Base-by-base conservation (phyloP, 2,888 invertebrate genomes). In the Leptinotarsa haldemani region DNA sequence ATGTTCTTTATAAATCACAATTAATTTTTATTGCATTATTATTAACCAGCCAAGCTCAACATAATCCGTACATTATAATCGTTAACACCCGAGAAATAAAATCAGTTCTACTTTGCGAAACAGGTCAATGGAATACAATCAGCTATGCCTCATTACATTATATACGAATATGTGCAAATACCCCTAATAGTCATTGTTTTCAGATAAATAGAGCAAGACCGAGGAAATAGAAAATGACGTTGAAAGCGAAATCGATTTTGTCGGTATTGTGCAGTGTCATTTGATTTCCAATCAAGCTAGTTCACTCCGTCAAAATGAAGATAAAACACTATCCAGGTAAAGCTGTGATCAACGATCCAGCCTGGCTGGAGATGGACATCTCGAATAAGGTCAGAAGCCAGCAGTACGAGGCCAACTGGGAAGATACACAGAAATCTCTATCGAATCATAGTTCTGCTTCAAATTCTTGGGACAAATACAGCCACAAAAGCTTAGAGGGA, bases 351-450 rank as follows among this genome's bases (percentile, higher is more conserved):
- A 88, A 90, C 77, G 90, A 90, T 75, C 90, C 92, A 72, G 88
- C 85, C 25, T 90, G 91, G 86, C 84, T 91, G 75, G 89, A 92
- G 72, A 90, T 94, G 90, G 94, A 94, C 86, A 90, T 91, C 79
- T 92, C 93, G 85, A 91, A 92, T 83, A 91, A 91, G 79, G 90
- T 92, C 61, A 90, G 90, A 80, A 92, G 92, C 80, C 90, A 94
- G 67, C 90, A 94, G 65, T 95, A 95, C 86, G 95, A 95, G 82
- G 95, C 95, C 48, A 95, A 94, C 85, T 95, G 95, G 95, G 90
- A 93, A 77, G 94, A 94, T 83, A 91, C 93, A n/a, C 90, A 90
- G 78, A 88, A 89, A 76, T 90, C 90, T 84, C 87, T 91, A 67
- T 89, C 89, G 70, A 87, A 85, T 58, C 75, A 79, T 52, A 84